Evolutionary conservation across 2,888 invertebrate genomes (phyloP), one percentile per base, ranked within the genome.

Genomic region (Alentia gelatinosa): DNA sequence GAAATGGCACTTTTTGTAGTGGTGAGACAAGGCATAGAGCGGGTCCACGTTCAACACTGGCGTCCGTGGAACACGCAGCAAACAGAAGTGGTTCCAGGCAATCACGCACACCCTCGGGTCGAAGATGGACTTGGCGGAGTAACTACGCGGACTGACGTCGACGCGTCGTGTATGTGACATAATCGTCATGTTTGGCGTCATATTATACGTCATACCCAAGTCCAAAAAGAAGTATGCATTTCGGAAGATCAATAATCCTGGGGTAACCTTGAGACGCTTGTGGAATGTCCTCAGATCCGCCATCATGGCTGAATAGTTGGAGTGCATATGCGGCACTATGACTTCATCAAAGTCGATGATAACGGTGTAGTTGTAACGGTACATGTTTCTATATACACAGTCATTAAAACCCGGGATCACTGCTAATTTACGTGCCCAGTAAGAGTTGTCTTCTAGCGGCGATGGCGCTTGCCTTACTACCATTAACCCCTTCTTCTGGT

Each of bases 311-410:
- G 89, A 33, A 37, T 89, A 89, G 37, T 63, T 89, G 33, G 39
- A n/a, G 1, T 90, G 79, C 68, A 91, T 42, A 40, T 88, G 68
- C 23, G 93, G 93, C 37, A 93, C 86, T 19, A 93, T 92, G 35
- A 93, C 63, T 47, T 93, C 93, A 79, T 93, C 93, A 50, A 93
- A 90, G 56, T 92, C 92, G 15, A 92, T 74, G 33, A 92, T 86
- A 23, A 90, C 30, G 23, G 92, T 84, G 39, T 91, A 86, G 26
- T 90, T 90, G 90, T 92, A 92, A 1, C 91, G 83, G 90, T 91
- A 89, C 91, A 93, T 91, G 90, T 92, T 92, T 23, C 92, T 39
- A 89, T 93, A 92, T 47, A 92, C 63, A 35, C 93, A 93, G 89
- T 92, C 92, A 50, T 92, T 92, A n/a, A 92, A 39, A 5, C 63